phyloP scores from a whole-genome alignment of 2,888 invertebrate genomes.

The Drosophila buzzatii region DNA sequence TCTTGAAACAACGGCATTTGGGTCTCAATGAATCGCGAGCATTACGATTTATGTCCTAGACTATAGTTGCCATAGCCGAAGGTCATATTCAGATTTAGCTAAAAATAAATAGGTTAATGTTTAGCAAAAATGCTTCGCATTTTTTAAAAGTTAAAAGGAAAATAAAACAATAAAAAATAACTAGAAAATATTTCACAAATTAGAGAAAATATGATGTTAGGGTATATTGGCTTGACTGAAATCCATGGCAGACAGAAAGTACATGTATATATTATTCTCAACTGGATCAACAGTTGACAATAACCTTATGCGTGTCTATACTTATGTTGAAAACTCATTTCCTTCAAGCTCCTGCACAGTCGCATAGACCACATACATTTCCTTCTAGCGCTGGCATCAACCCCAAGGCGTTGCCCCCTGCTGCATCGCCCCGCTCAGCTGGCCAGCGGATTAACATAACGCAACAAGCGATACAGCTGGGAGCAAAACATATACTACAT shows the following conservation, averaged over 20 bases:
- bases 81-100: background rate
- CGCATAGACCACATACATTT: background rate
- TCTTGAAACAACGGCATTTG: background rate
- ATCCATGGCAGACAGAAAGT: background rate
- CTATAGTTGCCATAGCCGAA: background rate
- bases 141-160: background rate
- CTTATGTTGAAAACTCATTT: background rate
- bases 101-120: background rate
- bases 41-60: background rate
- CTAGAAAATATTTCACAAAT: background rate
- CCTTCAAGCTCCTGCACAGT: background rate
- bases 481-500: conserved; percentile 13
- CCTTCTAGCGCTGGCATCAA: conserved; percentile 4
- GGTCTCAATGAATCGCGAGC: background rate
- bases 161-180: background rate
- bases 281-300: background rate
- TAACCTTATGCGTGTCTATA: background rate
- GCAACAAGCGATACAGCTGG: conserved; percentile 12
- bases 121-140: background rate
- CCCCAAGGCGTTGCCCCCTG: background rate
- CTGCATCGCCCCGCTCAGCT: background rate
- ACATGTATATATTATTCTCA: background rate
- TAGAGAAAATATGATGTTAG: background rate
- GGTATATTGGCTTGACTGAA: background rate
- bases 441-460: background rate